Evolutionary conservation across 1,140 invertebrate genomes (phyloP), one percentile per base, ranked within the genome.

Genomic region (Zaprionus ghesquierei): DNA sequence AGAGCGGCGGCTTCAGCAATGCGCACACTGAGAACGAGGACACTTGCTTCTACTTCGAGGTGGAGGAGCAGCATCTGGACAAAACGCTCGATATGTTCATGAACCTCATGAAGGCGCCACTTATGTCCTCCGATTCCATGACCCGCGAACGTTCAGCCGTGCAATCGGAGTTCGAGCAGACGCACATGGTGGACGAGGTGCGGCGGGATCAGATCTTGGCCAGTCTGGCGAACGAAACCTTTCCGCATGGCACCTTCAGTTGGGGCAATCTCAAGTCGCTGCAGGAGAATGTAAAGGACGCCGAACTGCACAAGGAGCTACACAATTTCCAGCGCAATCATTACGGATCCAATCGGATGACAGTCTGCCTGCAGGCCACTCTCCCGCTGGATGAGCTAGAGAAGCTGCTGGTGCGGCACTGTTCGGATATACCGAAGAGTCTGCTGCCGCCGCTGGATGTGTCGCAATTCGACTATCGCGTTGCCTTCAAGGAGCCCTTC

Each of bases 271-370:
- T 95, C 5, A 92, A 94, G 54, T 96, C 96, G 2, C 92, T 98
- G 22, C 93, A 94, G 44, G 94, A 95, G 25, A 94, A 95, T 66
- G 92, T 96, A 6, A 76, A 92, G 4, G 95, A 96, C 68, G 94
- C 95, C 15, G 92, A 93, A 20, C 90, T 97, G 0, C 94, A 96
- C 73, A 76, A 93, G 46, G 93, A 93, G 1, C 92, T 98, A 0
- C 95, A 97, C 65, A 94, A 96, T 44, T 98, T 98, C 91, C 94
- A 96, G 66, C 93, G 94, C 78, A 92, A 95, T 41, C 96, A 98
- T 92, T 99, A 99, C 85, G 97, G 96, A 20, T 96, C 97, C 1
- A 95, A 98, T 87, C 93, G 97, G 70, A 98, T 99, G 97, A 97
- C 94, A 50, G 90, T 98, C 3, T 95, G 96, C 65, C 93, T 99